Evolutionary conservation across 2,888 invertebrate species (phyloP).

Genomic region (Amphiduros pacificus): DNA sequence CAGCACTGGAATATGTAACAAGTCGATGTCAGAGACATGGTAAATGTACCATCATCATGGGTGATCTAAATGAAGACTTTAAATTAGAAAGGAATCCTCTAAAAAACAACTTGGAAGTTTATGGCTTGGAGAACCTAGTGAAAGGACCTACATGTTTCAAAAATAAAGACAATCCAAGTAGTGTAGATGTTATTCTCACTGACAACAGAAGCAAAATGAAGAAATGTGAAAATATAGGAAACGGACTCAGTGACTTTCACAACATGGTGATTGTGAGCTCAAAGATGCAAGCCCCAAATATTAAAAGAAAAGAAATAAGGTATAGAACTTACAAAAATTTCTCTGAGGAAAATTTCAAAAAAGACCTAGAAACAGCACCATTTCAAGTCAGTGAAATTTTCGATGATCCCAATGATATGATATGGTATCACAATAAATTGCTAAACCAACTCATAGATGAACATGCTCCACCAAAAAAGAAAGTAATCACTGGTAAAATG

Average conservation of each 20-base stretch:
- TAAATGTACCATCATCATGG: neutral
- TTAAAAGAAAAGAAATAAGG: too few relatives aligned
- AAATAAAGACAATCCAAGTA: neutral
- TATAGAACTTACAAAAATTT: neutral
- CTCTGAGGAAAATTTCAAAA: neutral
- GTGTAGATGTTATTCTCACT: neutral
- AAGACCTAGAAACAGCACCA: neutral
- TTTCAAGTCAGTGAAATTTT: neutral
- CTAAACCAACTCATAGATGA: neutral
- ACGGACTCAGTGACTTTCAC: conserved; percentile 1
- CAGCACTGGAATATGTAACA: neutral
- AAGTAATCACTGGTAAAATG: neutral
- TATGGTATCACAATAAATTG: neutral
- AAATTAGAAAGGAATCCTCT: neutral
- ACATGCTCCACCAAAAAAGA: neutral
- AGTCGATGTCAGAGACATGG: neutral
- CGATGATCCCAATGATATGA: neutral
- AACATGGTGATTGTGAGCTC: too few relatives aligned
- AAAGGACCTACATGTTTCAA: neutral
- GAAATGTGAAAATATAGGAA: neutral
- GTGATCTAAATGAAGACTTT: neutral
- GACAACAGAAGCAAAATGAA: neutral
- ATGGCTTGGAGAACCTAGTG: neutral
- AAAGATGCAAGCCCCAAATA: too few relatives aligned
- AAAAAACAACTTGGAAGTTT: neutral